Base-by-base conservation (phyloP, 2,797 vertebrate species). In the Dermochelys coriacea region DNA sequence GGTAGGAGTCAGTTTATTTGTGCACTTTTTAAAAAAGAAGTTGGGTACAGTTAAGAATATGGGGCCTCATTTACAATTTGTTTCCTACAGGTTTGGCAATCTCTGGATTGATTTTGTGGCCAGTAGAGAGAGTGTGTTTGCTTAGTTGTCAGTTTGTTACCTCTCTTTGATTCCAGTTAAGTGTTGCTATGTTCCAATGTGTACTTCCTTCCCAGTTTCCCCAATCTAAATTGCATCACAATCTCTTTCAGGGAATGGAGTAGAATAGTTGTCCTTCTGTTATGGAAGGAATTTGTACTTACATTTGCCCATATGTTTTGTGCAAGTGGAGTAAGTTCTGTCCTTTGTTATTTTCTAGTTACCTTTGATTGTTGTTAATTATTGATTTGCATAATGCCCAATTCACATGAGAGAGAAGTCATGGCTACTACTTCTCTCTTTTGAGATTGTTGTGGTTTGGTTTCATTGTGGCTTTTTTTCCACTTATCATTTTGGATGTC, bases 391-490 rank as follows among this genome's bases (percentile, higher is more conserved):
- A 77, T 31, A 29, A 49, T 31, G 15, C 27, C 74, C 45, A 47
- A 47, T 31, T 49, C 27, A 77, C 25, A 31, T 9, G 15, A 49
- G 29, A 31, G 25, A 77, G 12, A 16, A 31, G 41, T 45, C 15
- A 47, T n/a, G 45, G 54, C 89, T 90, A 93, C 91, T 96, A 97
- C 97, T 97, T 98, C 97, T 98, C 93, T 95, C 93, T 98, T 98
- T 97, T 96, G 86, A 95, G 95, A 95, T 92, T 95, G 88, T 94
- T 97, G 97, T 97, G 96, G 97, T 97, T 98, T 98, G 96, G 93
- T 97, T 98, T 97, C 98, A 97, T 97, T 94, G 97, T 97, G 97
- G 86, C 85, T 96, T 96, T 97, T 96, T 97, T 97, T 97, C 94
- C 84, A 89, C 88, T 96, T 97, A 93, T 91, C 93, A 89, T 97